These are phyloP conservation scores for Scolopax bukidnonensis DNA, from an alignment of 2,797 vertebrate genomes.

Conservation along the genomic window DNA sequence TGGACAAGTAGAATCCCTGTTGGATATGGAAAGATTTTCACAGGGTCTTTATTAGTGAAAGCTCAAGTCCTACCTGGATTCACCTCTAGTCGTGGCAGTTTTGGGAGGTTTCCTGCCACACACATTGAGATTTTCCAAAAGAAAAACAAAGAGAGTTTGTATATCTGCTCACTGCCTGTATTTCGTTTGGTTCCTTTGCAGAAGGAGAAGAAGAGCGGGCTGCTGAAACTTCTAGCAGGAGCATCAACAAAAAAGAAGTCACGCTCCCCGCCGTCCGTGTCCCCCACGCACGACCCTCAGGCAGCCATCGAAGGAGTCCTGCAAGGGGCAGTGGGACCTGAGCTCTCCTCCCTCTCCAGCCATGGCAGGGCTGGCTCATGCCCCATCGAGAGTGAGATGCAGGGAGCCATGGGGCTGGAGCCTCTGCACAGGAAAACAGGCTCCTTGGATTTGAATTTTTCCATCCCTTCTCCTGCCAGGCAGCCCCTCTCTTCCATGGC, in stretches of 20 bases:
- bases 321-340: constrained; percentile 77
- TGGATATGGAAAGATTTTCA: neutral
- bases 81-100: neutral
- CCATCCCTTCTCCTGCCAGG: constrained; percentile 87
- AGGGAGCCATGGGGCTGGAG: constrained; percentile 91
- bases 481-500: constrained; percentile 86
- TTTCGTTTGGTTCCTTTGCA: constrained; percentile 69
- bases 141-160: neutral
- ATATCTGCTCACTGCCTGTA: neutral
- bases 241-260: constrained; percentile 95
- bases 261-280: constrained; percentile 90
- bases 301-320: constrained; percentile 67
- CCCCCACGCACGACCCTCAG: constrained; percentile 88
- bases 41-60: neutral
- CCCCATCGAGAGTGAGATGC: constrained; percentile 95
- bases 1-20: neutral
- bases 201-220: constrained; percentile 96
- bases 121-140: neutral
- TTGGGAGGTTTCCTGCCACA: neutral
- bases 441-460: constrained; percentile 96
- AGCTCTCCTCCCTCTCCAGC: constrained; percentile 78
- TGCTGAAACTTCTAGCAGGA: constrained; percentile 93
- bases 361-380: constrained; percentile 94
- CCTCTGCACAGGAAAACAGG: constrained; percentile 96
- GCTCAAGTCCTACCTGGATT: neutral